Conservation (phyloP, 2,797 vertebrate species). For the Acridotheres tristis region DNA sequence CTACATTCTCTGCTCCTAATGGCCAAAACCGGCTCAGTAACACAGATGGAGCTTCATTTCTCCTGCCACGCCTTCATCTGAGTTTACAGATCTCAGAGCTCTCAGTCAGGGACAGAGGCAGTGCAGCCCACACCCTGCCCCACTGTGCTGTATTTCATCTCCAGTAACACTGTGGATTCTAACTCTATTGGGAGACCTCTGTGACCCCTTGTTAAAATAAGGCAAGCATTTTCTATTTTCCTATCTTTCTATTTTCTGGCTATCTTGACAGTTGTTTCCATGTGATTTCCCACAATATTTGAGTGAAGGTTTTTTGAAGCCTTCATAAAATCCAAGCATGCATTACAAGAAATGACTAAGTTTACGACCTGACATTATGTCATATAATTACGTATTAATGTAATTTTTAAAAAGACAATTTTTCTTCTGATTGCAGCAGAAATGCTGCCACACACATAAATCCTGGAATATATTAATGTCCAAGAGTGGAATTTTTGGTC, state of each 20-base stretch:
- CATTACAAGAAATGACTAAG: conserved; percentile 13
- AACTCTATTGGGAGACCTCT: background rate
- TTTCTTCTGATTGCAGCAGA: background rate
- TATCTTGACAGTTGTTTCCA: background rate
- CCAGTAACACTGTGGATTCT: background rate
- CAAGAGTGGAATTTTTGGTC: background rate
- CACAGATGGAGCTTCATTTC: conserved; percentile 17
- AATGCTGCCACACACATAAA: background rate
- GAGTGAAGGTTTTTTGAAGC: background rate
- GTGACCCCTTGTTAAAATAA: background rate
- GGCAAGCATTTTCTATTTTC: background rate
- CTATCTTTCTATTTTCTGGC: background rate
- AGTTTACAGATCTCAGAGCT: background rate
- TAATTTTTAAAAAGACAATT: background rate
- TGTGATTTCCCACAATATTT: background rate
- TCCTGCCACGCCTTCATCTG: conserved; percentile 23
- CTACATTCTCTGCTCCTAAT: background rate
- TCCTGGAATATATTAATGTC: background rate
- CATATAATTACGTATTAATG: conserved; percentile 33
- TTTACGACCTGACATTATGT: conserved; percentile 2
- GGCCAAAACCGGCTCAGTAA: conserved; percentile 3
- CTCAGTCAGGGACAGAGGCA: background rate
- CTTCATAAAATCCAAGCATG: conserved; percentile 1
- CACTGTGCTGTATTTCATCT: background rate
- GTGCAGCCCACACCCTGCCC: background rate